phyloP scores from a whole-genome alignment of 2,113 vertebrate species.

The Anoura caudifer region DNA sequence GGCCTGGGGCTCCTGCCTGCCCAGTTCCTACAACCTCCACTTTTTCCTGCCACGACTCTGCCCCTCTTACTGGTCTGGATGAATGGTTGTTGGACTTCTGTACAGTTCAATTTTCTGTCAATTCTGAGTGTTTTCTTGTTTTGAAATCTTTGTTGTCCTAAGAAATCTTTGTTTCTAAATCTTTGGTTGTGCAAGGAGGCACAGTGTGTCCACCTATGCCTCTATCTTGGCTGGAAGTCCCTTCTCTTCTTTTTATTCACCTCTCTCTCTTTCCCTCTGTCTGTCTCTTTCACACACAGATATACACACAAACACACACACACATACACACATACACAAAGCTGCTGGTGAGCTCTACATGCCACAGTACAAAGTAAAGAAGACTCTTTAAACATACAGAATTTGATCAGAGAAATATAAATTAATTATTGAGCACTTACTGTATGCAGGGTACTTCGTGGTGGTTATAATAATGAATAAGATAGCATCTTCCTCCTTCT shows the following conservation, averaged over 20 bases:
- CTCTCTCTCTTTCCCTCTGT: background rate
- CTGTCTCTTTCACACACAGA: background rate
- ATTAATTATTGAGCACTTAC: background rate
- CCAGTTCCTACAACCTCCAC: no score
- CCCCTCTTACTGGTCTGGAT: no score
- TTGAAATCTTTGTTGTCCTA: no score
- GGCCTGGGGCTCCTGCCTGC: no score
- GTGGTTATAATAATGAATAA: background rate
- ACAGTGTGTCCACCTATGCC: no score
- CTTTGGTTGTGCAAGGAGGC: no score
- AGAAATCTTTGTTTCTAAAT: no score
- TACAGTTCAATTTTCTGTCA: no score
- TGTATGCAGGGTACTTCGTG: background rate
- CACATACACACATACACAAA: background rate
- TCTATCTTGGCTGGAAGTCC: no score
- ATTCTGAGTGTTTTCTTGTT: no score
- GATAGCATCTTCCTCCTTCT: background rate
- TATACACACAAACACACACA: background rate
- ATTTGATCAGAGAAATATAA: background rate
- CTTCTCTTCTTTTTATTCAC: rapidly evolving
- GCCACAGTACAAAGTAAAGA: background rate
- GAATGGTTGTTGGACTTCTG: no score
- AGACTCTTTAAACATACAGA: background rate
- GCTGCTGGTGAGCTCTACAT: background rate
- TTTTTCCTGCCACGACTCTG: no score